phyloP scores from a whole-genome alignment of 2,113 vertebrate species.

The Chionis minor region DNA sequence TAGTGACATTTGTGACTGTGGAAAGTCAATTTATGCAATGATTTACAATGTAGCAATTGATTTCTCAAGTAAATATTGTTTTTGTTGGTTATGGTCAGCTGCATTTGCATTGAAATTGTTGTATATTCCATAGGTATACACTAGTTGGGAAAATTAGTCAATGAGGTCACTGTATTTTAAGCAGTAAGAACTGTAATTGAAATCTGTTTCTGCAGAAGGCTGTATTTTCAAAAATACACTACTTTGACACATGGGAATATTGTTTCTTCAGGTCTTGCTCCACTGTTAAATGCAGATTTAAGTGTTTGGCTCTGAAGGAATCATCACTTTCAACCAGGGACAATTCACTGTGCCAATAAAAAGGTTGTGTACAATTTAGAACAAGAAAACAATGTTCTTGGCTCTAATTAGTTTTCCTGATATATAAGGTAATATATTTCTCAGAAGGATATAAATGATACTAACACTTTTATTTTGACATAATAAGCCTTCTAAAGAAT shows the following conservation, averaged over 20 bases:
- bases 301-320: conserved; percentile 33
- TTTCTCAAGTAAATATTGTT: background rate
- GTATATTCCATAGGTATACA: background rate
- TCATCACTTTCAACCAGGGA: conserved; percentile 39
- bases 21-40: background rate
- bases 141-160: background rate
- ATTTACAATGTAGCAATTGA: background rate
- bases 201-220: conserved; percentile 29
- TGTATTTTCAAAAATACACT: background rate
- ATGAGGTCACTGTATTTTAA: conserved; percentile 9
- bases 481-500: conserved; percentile 47
- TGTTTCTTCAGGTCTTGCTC: conserved; percentile 39
- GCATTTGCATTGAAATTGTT: background rate
- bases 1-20: conserved; percentile 20
- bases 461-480: conserved; percentile 19
- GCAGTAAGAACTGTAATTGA: conserved; percentile 2
- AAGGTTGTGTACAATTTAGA: conserved; percentile 32
- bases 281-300: conserved; percentile 62
- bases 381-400: conserved; percentile 15
- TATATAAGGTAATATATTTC: conserved; percentile 42
- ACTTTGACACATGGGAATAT: background rate
- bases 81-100: background rate
- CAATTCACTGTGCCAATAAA: conserved; percentile 40
- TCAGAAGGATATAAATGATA: conserved; percentile 59
- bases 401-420: conserved; percentile 63